Evolutionary conservation across 2,113 vertebrate genomes (phyloP), one percentile per base, ranked within the genome.

Genomic region (Emydura subglobosa): DNA sequence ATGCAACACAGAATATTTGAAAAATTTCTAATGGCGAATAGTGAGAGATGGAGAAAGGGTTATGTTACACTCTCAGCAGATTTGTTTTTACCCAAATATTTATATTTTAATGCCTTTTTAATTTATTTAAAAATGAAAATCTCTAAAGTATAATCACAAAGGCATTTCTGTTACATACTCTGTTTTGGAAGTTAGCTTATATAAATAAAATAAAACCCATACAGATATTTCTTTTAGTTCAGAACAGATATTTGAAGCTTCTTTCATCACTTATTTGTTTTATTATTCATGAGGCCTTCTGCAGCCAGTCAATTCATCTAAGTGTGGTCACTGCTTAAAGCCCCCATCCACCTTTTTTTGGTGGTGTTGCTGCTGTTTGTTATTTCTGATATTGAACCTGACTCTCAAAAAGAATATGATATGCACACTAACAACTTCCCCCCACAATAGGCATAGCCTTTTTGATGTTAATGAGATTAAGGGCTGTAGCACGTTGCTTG

Each of bases 221-320:
- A 89, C 90, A 47, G 51, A 10, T 39, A 34, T 29, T 21, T 61
- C 17, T 85, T 51, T 61, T 54, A 88, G 76, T 59, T 83, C 5
- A 50, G 57, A 61, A 90, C 78, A 49, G 39, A 76, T 91, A 91
- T 93, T 86, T 85, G 54, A 91, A 95, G n/a, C 16, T 74, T 25
- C 27, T 95, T 95, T 95, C 92, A 90, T 88, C 53, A 78, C 42
- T 94, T 78, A 51, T 39, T 94, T 78, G 49, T 39, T 91, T 92
- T 61, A 83, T 94, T 95, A 96, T 94, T 95, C 91, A 88, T 82
- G 29, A 93, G 50, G 47, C 54, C 87, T 95, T 93, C 92, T 95
- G 87, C 72, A 93, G 61, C 51, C 61, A 89, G 59, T 79, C 83
- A 59, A 76, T 90, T 94, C 82, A 89, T 49, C 53, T 51, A 87